Conservation (phyloP, 1,140 invertebrate genomes). For the Carposina sasakii region DNA sequence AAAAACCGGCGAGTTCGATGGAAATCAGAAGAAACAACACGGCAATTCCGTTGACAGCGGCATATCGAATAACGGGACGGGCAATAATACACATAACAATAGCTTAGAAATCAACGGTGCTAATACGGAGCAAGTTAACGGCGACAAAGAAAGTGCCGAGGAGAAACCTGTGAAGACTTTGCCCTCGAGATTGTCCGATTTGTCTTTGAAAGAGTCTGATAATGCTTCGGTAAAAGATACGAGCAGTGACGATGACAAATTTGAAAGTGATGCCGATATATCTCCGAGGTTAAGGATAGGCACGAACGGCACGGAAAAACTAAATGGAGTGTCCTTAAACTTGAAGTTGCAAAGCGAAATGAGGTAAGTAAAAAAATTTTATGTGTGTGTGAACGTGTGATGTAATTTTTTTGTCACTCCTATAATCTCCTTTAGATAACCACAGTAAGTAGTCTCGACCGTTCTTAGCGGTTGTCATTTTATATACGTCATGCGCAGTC, state of each 20-base stretch:
- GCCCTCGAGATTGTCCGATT: constrained; percentile 44
- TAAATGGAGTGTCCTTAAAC: constrained; percentile 58
- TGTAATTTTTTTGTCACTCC: no score
- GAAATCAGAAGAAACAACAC: constrained; percentile 39
- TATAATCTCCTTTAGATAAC: no score
- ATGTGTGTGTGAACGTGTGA: neutral
- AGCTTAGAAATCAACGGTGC: neutral
- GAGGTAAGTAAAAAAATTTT: constrained; percentile 36
- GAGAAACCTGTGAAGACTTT: constrained; percentile 32
- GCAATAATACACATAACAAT: constrained; percentile 11
- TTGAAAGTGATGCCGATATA: constrained; percentile 48
- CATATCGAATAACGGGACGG: constrained; percentile 49
- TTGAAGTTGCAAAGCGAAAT: constrained; percentile 63
- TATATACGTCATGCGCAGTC: no score
- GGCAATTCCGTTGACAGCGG: constrained; percentile 61
- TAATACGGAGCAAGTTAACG: constrained; percentile 25
- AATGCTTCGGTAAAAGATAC: constrained; percentile 32
- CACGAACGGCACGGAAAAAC: constrained; percentile 39
- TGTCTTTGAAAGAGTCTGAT: constrained; percentile 56
- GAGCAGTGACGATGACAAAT: constrained; percentile 55
- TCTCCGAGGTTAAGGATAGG: constrained; percentile 34
- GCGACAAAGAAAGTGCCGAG: constrained; percentile 19
- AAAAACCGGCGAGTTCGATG: constrained; percentile 35
- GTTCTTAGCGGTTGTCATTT: no score
- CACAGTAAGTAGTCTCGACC: no score